phyloP scores from a whole-genome alignment of 2,888 invertebrate species.

The Drosophila recens region DNA sequence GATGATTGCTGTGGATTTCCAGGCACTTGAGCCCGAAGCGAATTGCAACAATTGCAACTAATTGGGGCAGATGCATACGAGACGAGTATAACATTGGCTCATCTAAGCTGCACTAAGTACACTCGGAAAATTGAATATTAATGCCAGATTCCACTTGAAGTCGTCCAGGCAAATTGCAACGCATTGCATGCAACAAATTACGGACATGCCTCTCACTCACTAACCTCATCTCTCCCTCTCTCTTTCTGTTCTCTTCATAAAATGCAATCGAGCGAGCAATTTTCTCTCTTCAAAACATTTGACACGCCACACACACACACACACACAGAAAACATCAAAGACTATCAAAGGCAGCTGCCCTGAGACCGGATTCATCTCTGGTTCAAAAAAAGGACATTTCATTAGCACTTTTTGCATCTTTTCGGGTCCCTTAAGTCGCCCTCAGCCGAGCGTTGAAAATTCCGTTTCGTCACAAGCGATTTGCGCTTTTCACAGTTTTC shows the following conservation, averaged over 20 bases:
- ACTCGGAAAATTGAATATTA: conserved; percentile 79
- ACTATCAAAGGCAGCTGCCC: conserved; percentile 32
- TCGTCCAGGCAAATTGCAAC: conserved; percentile 63
- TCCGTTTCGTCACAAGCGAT: conserved; percentile 83
- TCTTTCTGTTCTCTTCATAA: conserved; percentile 25
- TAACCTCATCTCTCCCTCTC: not conserved
- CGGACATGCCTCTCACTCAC: conserved; percentile 34
- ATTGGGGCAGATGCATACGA: conserved; percentile 57
- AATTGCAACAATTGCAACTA: conserved; percentile 72
- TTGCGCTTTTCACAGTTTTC: conserved; percentile 77
- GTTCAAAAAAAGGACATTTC: conserved; percentile 73
- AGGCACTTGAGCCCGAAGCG: conserved; percentile 52
- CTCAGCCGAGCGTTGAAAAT: conserved; percentile 83
- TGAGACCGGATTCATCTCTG: conserved; percentile 19
- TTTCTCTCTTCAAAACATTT: conserved; percentile 53
- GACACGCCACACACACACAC: conserved; percentile 59
- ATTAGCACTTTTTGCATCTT: conserved; percentile 77
- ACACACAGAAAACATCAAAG: not conserved
- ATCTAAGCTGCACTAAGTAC: conserved; percentile 70
- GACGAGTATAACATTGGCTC: not conserved
- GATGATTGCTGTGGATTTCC: conserved; percentile 24
- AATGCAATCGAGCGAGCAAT: conserved; percentile 73
- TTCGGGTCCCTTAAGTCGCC: conserved; percentile 24
- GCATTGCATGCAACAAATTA: conserved; percentile 76
- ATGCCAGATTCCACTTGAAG: conserved; percentile 70